Evolutionary conservation across 2,888 invertebrate species (phyloP).

Genomic region (Temnothorax ravouxi): DNA sequence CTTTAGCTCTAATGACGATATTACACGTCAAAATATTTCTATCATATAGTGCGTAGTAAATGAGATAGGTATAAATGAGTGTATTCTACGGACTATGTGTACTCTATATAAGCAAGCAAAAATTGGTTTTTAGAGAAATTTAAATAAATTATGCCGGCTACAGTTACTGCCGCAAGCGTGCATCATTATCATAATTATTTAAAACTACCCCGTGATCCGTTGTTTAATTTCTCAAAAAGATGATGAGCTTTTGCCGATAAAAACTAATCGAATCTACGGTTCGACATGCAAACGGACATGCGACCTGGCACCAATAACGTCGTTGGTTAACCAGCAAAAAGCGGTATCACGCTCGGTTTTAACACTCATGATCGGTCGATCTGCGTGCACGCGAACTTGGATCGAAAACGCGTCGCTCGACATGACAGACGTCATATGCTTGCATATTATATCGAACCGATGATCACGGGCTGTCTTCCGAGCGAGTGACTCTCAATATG

Average conservation of each 20-base stretch:
- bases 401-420: conserved; percentile 63
- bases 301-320: conserved; percentile 67
- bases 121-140: not conserved
- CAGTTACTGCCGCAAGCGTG: not conserved
- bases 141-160: not conserved
- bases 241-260: not conserved
- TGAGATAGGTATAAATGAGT: conserved; percentile 7
- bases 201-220: not conserved
- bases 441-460: conserved; percentile 64
- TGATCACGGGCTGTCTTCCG: conserved; percentile 40
- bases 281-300: conserved; percentile 37
- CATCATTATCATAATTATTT: not conserved
- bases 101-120: not conserved
- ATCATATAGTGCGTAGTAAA: not conserved
- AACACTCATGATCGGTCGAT: conserved; percentile 73
- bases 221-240: not conserved
- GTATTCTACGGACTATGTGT: not conserved
- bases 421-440: conserved; percentile 63
- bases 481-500: not conserved
- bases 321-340: conserved; percentile 74
- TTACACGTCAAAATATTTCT: conserved; percentile 1
- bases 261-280: not conserved
- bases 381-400: conserved; percentile 70
- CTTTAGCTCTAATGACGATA: conserved; percentile 13
- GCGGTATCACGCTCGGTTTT: conserved; percentile 75